phyloP scores from a whole-genome alignment of 2,888 invertebrate genomes.

The Eurois occulta region DNA sequence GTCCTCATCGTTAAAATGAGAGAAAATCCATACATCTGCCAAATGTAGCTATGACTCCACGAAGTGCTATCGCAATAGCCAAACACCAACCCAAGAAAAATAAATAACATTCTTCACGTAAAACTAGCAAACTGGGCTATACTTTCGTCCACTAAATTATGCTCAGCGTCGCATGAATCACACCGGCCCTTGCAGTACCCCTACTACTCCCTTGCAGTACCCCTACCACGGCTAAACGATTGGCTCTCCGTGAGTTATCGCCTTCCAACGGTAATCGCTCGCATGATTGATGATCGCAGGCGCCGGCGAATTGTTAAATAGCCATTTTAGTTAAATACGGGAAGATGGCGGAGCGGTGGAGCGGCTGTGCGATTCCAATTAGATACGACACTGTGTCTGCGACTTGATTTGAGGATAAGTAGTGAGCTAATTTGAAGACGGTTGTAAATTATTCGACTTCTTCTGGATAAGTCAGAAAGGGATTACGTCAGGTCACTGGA shows the following conservation, averaged over 20 bases:
- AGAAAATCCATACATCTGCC: neutral
- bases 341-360: conserved; percentile 64
- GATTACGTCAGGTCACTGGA: neutral
- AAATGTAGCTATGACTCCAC: neutral
- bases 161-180: conserved; percentile 64
- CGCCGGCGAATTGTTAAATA: conserved; percentile 70
- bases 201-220: conserved; percentile 28
- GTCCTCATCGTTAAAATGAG: neutral
- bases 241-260: conserved; percentile 70
- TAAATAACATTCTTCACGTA: conserved; percentile 31
- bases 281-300: conserved; percentile 66
- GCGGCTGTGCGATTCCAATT: conserved; percentile 62
- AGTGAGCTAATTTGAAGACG: neutral
- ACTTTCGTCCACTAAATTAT: conserved; percentile 63
- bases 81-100: conserved; percentile 10
- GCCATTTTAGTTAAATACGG: conserved; percentile 72
- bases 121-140: conserved; percentile 47
- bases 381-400: conserved; percentile 45
- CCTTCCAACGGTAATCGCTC: conserved; percentile 63
- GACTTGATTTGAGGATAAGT: conserved; percentile 35
- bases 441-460: neutral
- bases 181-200: conserved; percentile 60
- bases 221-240: conserved; percentile 66
- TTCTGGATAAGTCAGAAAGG: neutral
- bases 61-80: neutral